Base-by-base conservation (phyloP, 2,113 vertebrate species). In the Petaurus breviceps region DNA sequence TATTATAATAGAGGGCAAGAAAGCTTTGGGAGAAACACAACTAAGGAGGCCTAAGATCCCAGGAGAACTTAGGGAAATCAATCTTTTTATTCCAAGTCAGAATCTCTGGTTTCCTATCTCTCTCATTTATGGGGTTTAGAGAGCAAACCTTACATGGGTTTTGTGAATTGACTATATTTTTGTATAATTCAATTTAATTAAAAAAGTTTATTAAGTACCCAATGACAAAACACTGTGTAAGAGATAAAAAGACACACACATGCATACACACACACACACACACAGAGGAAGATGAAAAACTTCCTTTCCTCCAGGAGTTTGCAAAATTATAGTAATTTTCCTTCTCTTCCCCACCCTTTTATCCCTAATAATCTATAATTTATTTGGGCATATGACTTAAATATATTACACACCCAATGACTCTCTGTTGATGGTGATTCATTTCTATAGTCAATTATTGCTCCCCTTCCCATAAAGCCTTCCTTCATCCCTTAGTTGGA, bases 81-180 rank as follows among this genome's bases (percentile, higher is more conserved):
- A 55, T 0, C 0, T 4, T 92, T 92, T 53, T 26, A 37, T 96
- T 52, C 52, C 16, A 24, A 90, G 94, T 91, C 51, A 94, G n/a
- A 16, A 31, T 51, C n/a, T 96, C 14, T 89, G 47, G 8, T 91
- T 90, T 90, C 37, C 92, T 92, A 25, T 95, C 2, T 31, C 2
- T 94, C 93, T 53, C 51, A 90, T 90, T 90, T 28, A 96, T 23
- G 51, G 54, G 49, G 8, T 91, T 95, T 52, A 43, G 51, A 43
- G 28, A 96, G 84, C 92, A 89, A 12, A 95, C 61, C 91, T 93
- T 95, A 91, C 8, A 43, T 23, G 43, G 52, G 28, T 92, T 94
- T 94, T 97, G 90, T 95, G 11, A 51, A 28, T 89, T 91, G 89
- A 93, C 50, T 93, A 90, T 94, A 89, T 92, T 95, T 96, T 93